These are phyloP conservation scores for Alsophila aescularia DNA, from an alignment of 2,888 invertebrate genomes.

Conservation along the genomic window DNA sequence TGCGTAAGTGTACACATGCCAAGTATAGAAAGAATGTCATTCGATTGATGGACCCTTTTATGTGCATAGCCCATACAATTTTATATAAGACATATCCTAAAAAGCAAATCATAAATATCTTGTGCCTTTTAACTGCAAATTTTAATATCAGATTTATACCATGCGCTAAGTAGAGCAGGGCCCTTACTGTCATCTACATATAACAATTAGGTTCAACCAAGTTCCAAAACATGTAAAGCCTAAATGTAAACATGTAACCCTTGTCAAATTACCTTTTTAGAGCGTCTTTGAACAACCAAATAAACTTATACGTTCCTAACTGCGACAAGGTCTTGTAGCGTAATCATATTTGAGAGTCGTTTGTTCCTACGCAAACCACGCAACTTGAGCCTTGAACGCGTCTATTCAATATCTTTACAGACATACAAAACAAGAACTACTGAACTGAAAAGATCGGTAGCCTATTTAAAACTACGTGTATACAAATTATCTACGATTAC, in stretches of 20 bases:
- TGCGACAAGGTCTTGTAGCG: neutral
- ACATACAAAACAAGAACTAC: slow-evolving; percentile 16
- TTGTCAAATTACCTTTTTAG: neutral
- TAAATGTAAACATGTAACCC: neutral
- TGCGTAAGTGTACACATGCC: no score
- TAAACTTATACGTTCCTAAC: neutral
- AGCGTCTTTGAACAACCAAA: neutral
- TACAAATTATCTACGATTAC: no score
- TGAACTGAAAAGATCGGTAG: slow-evolving; percentile 2
- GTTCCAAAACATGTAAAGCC: neutral
- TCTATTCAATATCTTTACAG: slow-evolving; percentile 45
- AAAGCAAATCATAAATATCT: no score
- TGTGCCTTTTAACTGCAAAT: neutral
- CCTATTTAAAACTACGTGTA: neutral
- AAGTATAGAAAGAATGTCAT: no score
- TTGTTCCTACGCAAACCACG: slow-evolving; percentile 41
- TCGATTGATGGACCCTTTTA: no score
- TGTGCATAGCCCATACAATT: no score
- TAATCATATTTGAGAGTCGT: neutral
- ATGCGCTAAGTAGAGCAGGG: slow-evolving; percentile 49
- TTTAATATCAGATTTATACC: neutral
- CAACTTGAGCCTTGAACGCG: slow-evolving; percentile 56
- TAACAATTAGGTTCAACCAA: neutral
- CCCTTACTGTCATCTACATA: slow-evolving; percentile 25
- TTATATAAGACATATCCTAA: no score